Conservation (phyloP, 2,797 vertebrate genomes). For the Anguilla megastoma region DNA sequence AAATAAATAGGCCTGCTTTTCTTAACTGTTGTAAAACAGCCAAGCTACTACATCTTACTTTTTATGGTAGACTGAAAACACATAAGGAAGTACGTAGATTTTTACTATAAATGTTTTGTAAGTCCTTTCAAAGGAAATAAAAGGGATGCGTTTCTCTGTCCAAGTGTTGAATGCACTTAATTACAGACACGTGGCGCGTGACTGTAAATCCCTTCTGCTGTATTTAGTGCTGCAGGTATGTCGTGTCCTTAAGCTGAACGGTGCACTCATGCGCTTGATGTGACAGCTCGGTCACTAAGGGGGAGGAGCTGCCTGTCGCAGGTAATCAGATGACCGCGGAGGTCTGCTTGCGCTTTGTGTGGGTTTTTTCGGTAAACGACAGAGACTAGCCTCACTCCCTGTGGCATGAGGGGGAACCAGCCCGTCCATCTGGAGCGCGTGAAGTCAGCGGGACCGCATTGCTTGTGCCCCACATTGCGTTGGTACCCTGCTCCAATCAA, state of each 20-base stretch:
- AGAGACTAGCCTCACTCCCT: constrained; percentile 57
- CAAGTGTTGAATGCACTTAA: background rate
- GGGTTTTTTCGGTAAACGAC: constrained; percentile 74
- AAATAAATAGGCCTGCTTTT: background rate
- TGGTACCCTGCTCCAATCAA: background rate
- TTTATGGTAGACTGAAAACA: background rate
- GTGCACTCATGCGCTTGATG: background rate
- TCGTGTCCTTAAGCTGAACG: background rate
- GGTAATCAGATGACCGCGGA: constrained; percentile 77
- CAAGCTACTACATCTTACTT: background rate
- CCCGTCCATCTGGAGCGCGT: constrained; percentile 76
- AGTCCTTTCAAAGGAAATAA: background rate
- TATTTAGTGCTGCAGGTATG: background rate
- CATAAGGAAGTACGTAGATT: background rate
- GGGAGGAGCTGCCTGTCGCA: constrained; percentile 48
- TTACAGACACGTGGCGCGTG: background rate
- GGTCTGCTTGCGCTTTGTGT: constrained; percentile 76
- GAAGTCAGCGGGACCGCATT: constrained; percentile 76
- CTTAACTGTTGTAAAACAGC: background rate
- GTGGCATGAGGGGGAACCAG: background rate
- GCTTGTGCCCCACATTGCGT: constrained; percentile 66
- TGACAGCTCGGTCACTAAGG: background rate
- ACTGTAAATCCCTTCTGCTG: background rate
- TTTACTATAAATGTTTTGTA: background rate
- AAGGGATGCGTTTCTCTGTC: background rate